Percentiles rank a stretch among this genome's conserved stretches.
These are phyloP conservation scores for Rhinogobio ventralis DNA, from an alignment of 2,797 vertebrate genomes.

Conservation along the genomic window DNA sequence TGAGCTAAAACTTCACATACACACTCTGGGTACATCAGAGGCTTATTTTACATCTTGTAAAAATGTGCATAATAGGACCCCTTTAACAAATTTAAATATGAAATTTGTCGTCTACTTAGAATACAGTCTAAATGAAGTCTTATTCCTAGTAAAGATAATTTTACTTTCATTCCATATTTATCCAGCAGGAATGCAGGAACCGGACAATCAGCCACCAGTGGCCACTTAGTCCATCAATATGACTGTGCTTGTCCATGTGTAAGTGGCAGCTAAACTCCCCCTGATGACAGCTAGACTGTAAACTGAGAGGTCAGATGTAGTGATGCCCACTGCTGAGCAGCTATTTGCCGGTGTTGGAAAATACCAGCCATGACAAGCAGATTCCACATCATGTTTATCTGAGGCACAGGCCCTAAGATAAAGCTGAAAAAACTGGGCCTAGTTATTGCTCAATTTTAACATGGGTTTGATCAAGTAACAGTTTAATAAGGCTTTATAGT, in stretches of 20 bases:
- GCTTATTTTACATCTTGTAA: too few species aligned
- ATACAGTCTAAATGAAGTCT: background rate
- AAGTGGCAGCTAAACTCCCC: constrained; percentile 32
- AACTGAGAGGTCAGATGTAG: constrained; percentile 60
- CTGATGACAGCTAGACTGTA: constrained; percentile 58
- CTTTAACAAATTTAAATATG: background rate
- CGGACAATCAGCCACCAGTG: constrained; percentile 4
- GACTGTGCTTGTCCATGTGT: constrained; percentile 9
- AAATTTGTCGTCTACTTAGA: background rate
- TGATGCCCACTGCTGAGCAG: constrained; percentile 59
- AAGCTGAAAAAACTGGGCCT: background rate
- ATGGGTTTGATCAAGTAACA: background rate
- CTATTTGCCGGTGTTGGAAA: constrained; percentile 59
- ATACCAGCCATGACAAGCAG: constrained; percentile 55
- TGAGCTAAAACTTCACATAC: too few species aligned
- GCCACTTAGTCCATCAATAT: constrained; percentile 51
- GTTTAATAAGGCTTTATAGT: constrained; percentile 14
- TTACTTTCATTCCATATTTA: constrained; percentile 21
- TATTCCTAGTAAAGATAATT: background rate
- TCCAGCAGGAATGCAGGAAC: background rate
- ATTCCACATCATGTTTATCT: constrained; percentile 50
- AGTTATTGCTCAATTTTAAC: background rate
- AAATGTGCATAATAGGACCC: too few species aligned
- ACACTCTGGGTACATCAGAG: too few species aligned
- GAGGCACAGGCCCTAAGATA: constrained; percentile 59